Evolutionary conservation across 64 coral and sea anemone genomes (phyloP).

Genomic region (Montipora foliosa): DNA sequence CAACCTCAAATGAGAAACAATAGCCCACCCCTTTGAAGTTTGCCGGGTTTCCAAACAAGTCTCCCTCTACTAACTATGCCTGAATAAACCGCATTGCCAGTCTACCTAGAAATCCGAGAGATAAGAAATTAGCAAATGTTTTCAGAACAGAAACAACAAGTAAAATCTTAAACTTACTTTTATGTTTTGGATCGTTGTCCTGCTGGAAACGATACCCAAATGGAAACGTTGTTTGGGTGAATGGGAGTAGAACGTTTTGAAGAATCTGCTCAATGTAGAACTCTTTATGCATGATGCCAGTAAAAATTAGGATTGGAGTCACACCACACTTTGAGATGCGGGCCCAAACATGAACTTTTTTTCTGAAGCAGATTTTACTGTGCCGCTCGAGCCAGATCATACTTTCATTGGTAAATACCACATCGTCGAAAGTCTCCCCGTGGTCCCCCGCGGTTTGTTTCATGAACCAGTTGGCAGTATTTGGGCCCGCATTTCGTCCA

Average conservation of each 20-base stretch:
- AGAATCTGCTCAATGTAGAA: conserved; percentile 27
- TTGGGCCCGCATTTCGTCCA: conserved; percentile 34
- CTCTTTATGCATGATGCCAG: conserved; percentile 16
- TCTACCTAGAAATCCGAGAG: neutral
- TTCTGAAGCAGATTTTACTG: conserved; percentile 54
- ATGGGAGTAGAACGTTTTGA: conserved; percentile 14
- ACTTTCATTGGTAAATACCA: conserved; percentile 64
- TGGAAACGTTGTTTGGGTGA: neutral
- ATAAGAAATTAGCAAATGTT: neutral
- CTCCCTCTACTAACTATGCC: neutral
- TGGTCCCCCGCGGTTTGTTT: conserved; percentile 4
- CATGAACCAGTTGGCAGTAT: conserved; percentile 61
- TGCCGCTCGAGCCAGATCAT: conserved; percentile 52
- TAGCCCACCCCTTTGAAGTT: too few relatives aligned
- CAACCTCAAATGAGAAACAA: too few relatives aligned
- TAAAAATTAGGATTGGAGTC: conserved; percentile 22
- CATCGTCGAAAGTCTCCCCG: conserved; percentile 14
- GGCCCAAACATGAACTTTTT: conserved; percentile 57
- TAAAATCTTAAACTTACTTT: conserved; percentile 19
- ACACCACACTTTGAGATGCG: conserved; percentile 40
- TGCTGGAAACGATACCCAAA: conserved; percentile 49
- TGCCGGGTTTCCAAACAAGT: too few relatives aligned
- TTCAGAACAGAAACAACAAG: neutral
- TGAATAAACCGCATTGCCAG: neutral
- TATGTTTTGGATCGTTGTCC: conserved; percentile 40